phyloP scores from a whole-genome alignment of 2,888 invertebrate species.

The Eretmocerus hayati region DNA sequence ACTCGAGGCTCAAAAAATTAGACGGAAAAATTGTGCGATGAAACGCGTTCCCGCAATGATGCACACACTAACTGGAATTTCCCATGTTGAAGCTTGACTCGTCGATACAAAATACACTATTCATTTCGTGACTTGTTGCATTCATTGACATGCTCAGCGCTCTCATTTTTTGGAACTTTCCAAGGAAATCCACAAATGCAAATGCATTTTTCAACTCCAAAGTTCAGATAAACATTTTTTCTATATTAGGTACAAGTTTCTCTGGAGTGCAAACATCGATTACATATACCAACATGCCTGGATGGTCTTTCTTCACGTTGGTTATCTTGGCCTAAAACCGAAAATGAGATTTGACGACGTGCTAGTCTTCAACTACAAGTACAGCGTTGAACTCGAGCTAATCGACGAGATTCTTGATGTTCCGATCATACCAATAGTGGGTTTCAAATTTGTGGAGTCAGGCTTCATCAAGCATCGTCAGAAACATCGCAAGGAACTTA shows the following conservation, averaged over 20 bases:
- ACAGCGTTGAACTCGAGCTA: slow-evolving; percentile 36
- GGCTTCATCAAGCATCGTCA: slow-evolving; percentile 16
- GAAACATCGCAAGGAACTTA: slow-evolving; percentile 29
- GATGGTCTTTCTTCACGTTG: slow-evolving; percentile 37
- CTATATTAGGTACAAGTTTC: slow-evolving; percentile 37
- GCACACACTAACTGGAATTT: too few relatives aligned
- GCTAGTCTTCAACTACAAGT: slow-evolving; percentile 40
- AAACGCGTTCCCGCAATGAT: too few relatives aligned
- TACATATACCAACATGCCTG: slow-evolving; percentile 41
- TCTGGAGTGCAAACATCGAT: slow-evolving; percentile 37
- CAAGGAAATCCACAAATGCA: too few relatives aligned
- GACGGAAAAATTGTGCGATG: too few relatives aligned
- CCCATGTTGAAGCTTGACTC: too few relatives aligned
- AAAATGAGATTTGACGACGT: slow-evolving; percentile 36
- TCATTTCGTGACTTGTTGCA: too few relatives aligned
- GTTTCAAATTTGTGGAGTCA: slow-evolving; percentile 27
- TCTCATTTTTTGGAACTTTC: too few relatives aligned
- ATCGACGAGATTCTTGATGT: slow-evolving; percentile 30
- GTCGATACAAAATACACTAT: too few relatives aligned
- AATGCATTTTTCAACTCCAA: too few relatives aligned
- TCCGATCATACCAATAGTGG: slow-evolving; percentile 12
- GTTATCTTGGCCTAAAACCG: slow-evolving; percentile 30
- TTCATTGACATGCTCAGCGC: too few relatives aligned
- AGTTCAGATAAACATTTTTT: too few relatives aligned
- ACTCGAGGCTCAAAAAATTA: too few relatives aligned